Base-by-base conservation (phyloP, 1,140 invertebrate species). In the Cherax destructor region DNA sequence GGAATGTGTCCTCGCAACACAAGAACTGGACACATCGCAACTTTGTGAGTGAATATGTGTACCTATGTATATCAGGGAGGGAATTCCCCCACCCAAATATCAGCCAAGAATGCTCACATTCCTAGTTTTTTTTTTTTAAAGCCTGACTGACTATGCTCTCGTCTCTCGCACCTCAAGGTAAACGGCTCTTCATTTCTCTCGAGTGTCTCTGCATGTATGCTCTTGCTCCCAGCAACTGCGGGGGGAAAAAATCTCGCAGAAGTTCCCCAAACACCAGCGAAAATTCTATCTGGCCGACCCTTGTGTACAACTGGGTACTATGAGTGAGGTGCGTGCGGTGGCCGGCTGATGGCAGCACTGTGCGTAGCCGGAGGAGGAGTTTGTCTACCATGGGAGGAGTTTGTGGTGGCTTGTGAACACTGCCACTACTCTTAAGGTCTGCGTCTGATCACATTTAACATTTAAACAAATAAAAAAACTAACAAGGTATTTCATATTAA, bases 291-390 rank as follows among this genome's bases (percentile, higher is more conserved):
- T 16, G n/a, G 79, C 49, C 56, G 79, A 81, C 24, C n/a, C 79
- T 59, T 69, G 86, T 49, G 86, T 10, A 11, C 61, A 72, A 88
- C 88, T 84, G 88, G 88, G 80, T 74, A 84, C 47, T 50, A 1
- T 30, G 49, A 9, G 30, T 11, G 80, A 65, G 50, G 47, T 69
- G 72, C 41, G 72, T 16, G 16, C n/a, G 47, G 52, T 76, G 83
- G 83, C 89, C 89, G 89, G 21, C 18, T 47, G 89, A 47, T 21
- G 89, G 89, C 89, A 91, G 89, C 89, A 85, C 76, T 61, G 21
- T 85, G 89, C 83, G 89, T 85, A 76, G 89, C 41, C 10, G 76
- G 50, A 59, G 89, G 89, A 85, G 89, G 89, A 85, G 83, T 85
- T 80, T 49, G 41, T 18, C 13, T 24, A 41, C 5, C 50, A 1